Evolutionary conservation across 2,888 invertebrate species (phyloP), one percentile per base, ranked within the genome.

Genomic region (Drosophila merina): DNA sequence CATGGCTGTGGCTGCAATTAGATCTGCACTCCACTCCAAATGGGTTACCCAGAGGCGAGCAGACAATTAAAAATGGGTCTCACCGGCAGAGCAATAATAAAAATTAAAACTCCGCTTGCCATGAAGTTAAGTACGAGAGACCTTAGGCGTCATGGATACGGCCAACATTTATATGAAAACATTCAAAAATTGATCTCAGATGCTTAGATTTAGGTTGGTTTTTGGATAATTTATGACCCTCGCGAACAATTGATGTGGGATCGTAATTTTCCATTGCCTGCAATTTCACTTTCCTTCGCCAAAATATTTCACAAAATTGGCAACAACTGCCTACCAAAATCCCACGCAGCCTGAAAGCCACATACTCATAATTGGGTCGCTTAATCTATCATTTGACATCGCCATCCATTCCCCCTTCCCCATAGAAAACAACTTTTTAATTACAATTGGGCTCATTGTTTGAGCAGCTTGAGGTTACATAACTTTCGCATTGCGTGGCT

Each of bases 361-460:
- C 59, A 60, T 48, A 55, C 63, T 55, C 44, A 70, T 70, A 70
- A 72, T 72, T 70, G 72, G 72, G 72, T 55, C 72, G 77, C 58
- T 72, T 82, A 85, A 83, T 83, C 83, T 83, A 69, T 55, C 64
- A 74, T 72, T 74, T 83, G 84, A 72, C 78, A 88, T 86, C 68
- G 45, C 44, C 31, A 26, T 44, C 44, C 31, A 26, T 44, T 52
- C 54, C 44, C 68, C 30, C n/a, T n/a, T 52, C 33, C 28, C 28
- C 51, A 30, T 9, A 57, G 49, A 69, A 60, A 63, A 77, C 72
- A 73, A 54, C 55, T 77, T 83, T 82, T 82, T 82, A 86, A 82
- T 86, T 80, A 78, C 76, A 58, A 72, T 71, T 68, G 72, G 60
- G 55, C 72, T 66, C 69, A 76, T 79, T 80, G 79, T 72, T 72